These are phyloP conservation scores for Periophthalmus magnuspinnatus DNA, from an alignment of 2,797 vertebrate genomes.

Conservation along the genomic window DNA sequence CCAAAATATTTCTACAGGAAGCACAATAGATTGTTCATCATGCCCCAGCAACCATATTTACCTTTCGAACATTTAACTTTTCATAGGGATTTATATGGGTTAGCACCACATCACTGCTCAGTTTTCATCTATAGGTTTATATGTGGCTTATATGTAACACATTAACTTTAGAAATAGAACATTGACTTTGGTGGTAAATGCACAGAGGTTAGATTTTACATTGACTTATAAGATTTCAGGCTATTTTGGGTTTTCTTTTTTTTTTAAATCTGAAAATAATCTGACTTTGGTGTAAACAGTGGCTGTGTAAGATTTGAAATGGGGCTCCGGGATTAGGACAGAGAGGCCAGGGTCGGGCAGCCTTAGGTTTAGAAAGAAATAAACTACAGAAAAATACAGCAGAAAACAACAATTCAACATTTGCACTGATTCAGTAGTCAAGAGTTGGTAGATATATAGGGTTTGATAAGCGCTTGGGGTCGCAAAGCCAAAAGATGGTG, in stretches of 20 bases:
- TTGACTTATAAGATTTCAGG: neutral
- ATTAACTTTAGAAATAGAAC: neutral
- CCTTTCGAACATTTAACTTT: neutral
- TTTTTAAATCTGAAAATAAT: conserved; percentile 42
- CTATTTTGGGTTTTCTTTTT: conserved; percentile 14
- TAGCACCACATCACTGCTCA: neutral
- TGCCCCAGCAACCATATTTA: neutral
- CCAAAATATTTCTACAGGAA: conserved; percentile 1
- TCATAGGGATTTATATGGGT: neutral
- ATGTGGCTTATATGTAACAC: neutral
- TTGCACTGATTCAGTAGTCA: conserved; percentile 23
- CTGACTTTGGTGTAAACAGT: conserved; percentile 36
- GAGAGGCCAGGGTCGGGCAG: conserved; percentile 29
- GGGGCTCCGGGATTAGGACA: conserved; percentile 54
- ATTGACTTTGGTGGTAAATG: neutral
- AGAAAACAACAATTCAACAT: conserved; percentile 10
- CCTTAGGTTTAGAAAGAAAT: conserved; percentile 13
- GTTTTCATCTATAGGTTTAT: neutral
- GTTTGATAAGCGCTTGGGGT: conserved; percentile 19
- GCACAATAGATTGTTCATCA: neutral
- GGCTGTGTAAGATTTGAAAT: conserved; percentile 40
- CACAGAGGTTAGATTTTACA: neutral
- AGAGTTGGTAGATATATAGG: conserved; percentile 12
- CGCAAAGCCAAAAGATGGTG: conserved; percentile 13
- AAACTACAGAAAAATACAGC: conserved; percentile 1